Evolutionary conservation across 2,113 vertebrate genomes (phyloP), one percentile per base, ranked within the genome.

Genomic region (Tonatia bakeri): DNA sequence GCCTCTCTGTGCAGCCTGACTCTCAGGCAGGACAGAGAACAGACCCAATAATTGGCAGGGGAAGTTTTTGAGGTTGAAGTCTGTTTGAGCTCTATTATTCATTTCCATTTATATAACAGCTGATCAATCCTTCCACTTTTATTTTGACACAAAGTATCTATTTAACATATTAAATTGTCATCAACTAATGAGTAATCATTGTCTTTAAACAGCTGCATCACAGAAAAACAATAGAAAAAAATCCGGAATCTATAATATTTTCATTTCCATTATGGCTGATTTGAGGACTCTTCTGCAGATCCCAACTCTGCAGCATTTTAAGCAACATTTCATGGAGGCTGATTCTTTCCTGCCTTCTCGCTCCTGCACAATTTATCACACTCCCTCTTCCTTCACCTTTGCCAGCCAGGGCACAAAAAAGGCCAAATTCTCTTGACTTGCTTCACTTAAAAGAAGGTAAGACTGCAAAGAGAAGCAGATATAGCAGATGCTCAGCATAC

Each of bases 381-480:
- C 5, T 36, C 36, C 24, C 11, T 94, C 14, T 80, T 70, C 40
- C 33, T 69, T 91, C 59, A 45, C 85, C 50, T 95, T 72, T 54
- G 43, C 43, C 7, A 6, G 84, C 36, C 10, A 4, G 20, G 22
- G 50, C 45, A 69, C 86, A 72, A 50, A 75, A 73, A 33, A 70
- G 38, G 17, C 4, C 76, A 59, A n/a, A 52, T 82, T 70, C 28
- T 47, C 84, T 91, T 90, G 67, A 90, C 80, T 47, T 5, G 8
- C 28, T 64, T 94, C 82, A 33, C 52, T 80, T 61, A 47, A 36
- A 36, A 95, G 86, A 91, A 43, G 28, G 47, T 54, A 50, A 88
- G 64, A 4, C 54, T 67, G 11, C 22, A 52, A 75, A 90, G 15
- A 86, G 54, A 84, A 56, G 20, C 33, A 19, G 8, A 24, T 43